These are phyloP conservation scores for Polia nebulosa DNA, from an alignment of 2,888 invertebrate genomes.

Conservation along the genomic window DNA sequence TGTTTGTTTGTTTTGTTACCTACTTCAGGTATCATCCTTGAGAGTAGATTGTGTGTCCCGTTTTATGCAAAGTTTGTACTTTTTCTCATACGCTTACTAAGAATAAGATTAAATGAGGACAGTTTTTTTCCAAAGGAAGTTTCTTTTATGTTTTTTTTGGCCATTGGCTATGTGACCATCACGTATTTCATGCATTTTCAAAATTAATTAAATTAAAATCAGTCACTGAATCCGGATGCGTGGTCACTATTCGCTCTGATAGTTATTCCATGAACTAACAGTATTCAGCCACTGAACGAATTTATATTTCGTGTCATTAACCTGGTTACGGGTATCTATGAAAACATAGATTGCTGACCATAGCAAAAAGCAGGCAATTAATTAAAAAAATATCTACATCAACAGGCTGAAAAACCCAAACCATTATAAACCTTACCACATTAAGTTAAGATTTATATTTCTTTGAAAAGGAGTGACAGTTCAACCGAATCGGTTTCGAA, in stretches of 20 bases:
- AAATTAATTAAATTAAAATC: constrained; percentile 16
- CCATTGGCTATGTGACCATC: not conserved
- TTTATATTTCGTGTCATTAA: constrained; percentile 76
- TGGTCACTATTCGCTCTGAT: constrained; percentile 55
- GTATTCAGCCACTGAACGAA: constrained; percentile 60
- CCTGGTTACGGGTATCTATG: constrained; percentile 79
- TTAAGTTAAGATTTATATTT: constrained; percentile 41
- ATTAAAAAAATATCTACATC: constrained; percentile 79
- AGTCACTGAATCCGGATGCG: constrained; percentile 40
- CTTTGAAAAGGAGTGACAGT: constrained; percentile 26
- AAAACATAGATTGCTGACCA: constrained; percentile 81
- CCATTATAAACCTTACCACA: constrained; percentile 51
- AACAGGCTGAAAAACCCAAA: not conserved
- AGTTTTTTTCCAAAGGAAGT: not conserved
- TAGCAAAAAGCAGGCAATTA: constrained; percentile 83
- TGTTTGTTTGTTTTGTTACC: constrained; percentile 87
- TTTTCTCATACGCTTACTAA: constrained; percentile 17
- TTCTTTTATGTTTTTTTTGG: rapidly evolving
- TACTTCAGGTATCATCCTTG: constrained; percentile 50
- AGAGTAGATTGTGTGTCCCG: constrained; percentile 43
- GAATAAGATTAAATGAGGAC: constrained; percentile 7
- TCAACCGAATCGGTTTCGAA: constrained; percentile 64
- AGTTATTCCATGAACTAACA: constrained; percentile 68
- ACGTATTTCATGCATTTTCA: not conserved
- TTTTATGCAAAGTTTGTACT: constrained; percentile 29